phyloP scores from a whole-genome alignment of 2,888 invertebrate genomes.

The Teleogryllus oceanicus region DNA sequence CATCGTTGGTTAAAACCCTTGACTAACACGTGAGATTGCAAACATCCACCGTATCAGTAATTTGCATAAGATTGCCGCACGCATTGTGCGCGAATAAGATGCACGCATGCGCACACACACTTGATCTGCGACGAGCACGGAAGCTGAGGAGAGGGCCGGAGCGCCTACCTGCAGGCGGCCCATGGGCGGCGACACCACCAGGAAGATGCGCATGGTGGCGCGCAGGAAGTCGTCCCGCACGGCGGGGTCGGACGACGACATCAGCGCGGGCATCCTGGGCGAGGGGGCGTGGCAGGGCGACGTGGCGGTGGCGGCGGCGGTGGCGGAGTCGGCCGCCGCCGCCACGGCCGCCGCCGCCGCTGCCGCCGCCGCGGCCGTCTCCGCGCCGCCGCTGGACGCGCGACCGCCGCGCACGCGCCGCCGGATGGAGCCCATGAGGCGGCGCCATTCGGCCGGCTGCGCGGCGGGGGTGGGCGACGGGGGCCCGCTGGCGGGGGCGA shows the following conservation, averaged over 20 bases:
- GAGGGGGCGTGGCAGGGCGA: conserved; percentile 46
- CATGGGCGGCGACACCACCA: conserved; percentile 67
- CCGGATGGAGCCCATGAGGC: conserved; percentile 50
- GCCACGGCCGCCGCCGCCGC: conserved; percentile 33
- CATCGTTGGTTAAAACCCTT: too few species aligned
- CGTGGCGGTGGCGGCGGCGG: conserved; percentile 36
- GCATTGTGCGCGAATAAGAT: too few species aligned
- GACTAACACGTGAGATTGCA: too few species aligned
- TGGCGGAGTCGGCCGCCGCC: conserved; percentile 35
- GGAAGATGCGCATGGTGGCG: conserved; percentile 70
- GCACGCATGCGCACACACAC: not conserved
- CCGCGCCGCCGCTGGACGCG: conserved; percentile 4
- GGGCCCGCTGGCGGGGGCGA: not conserved
- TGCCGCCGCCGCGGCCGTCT: conserved; percentile 25
- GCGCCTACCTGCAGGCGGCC: conserved; percentile 55
- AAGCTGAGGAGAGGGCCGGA: not conserved
- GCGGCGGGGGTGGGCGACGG: not conserved
- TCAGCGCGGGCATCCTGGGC: not conserved
- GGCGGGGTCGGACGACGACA: conserved; percentile 41
- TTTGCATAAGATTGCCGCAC: too few species aligned
- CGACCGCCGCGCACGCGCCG: conserved; percentile 50
- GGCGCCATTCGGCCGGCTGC: conserved; percentile 48
- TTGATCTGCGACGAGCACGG: not conserved
- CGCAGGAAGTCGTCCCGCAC: conserved; percentile 64
- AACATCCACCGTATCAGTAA: too few species aligned